Evolutionary conservation across 2,113 vertebrate species (phyloP).

Genomic region (Mobula hypostoma): DNA sequence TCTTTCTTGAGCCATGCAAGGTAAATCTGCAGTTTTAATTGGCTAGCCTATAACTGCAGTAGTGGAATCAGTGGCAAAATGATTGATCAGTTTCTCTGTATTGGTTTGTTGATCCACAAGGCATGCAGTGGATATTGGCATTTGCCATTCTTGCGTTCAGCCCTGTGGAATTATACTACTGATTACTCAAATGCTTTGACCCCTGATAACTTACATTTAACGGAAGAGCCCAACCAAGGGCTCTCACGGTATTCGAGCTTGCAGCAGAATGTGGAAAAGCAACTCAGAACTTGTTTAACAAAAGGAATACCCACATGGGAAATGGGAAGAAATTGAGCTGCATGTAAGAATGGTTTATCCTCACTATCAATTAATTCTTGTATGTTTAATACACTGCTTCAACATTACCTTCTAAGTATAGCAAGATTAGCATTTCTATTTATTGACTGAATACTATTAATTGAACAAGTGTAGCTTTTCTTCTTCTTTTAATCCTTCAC

Average conservation of each 20-base stretch:
- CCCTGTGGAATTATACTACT: conserved; percentile 63
- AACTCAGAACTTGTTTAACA: conserved; percentile 50
- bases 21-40: conserved; percentile 60
- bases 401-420: conserved; percentile 47
- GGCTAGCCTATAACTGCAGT: conserved; percentile 57
- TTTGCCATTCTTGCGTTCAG: conserved; percentile 76
- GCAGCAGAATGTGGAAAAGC: conserved; percentile 52
- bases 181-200: conserved; percentile 78
- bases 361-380: conserved; percentile 45
- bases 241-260: conserved; percentile 57
- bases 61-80: conserved; percentile 73
- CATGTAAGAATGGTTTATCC: conserved; percentile 62
- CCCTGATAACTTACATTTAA: conserved; percentile 77
- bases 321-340: conserved; percentile 60
- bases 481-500: conserved; percentile 52
- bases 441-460: conserved; percentile 52
- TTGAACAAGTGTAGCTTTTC: conserved; percentile 48
- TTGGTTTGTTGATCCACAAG: conserved; percentile 79
- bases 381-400: conserved; percentile 55
- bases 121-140: conserved; percentile 76
- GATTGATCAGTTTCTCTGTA: conserved; percentile 78
- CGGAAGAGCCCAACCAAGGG: conserved; percentile 51
- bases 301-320: conserved; percentile 47
- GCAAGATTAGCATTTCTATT: conserved; percentile 58
- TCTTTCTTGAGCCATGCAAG: conserved; percentile 56